Base-by-base conservation (phyloP, 2,797 vertebrate species). In the Heteromormyrus szaboi region DNA sequence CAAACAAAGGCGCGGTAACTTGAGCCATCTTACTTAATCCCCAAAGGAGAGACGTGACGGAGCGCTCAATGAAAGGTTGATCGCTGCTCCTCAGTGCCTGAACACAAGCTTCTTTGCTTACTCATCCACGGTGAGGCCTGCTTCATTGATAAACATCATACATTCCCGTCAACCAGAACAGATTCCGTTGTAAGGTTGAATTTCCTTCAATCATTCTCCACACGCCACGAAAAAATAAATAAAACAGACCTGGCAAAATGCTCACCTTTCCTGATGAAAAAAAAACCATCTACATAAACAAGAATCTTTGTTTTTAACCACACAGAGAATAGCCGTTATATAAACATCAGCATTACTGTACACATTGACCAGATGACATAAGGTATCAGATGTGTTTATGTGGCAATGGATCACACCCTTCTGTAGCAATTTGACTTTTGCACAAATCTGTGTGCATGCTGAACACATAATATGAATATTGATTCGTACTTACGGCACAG, bases 121-220 rank as follows among this genome's bases (percentile, higher is more conserved):
- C 4, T 85, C 48, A 85, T 22, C 46, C 25, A 48, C 5, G 22
- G 46, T 29, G 51, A 85, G 46, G 29, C 81, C 33, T 59, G 56
- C 54, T 88, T 51, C 62, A 72, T 72, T 90, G 88, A 90, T 84
- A 90, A 87, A 37, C 51, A 51, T 88, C 19, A 85, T 68, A 87
- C 85, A 5, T 19, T 88, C 89, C 22, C 14, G 22, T 88, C 9
- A 89, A 25, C 90, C 48, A 46, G 53, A 62, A 68, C 54, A 25
- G 25, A 76, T 86, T 54, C 65, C 48, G 25, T 44, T n/a, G 17
- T 76, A 14, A 76, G 72, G 72, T 44, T 79, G 72, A 79, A 79
- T 46, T 79, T 79, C 72, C 72, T 65, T 46, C 41, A 79, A 79
- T 79, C 72, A n/a, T 41, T 79, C n/a, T 79, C 37, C 37, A n/a